Percentiles rank a stretch among this genome's conserved stretches.
phyloP scores from a whole-genome alignment of 2,888 invertebrate genomes.

The Drosophila nr. perissopoda region DNA sequence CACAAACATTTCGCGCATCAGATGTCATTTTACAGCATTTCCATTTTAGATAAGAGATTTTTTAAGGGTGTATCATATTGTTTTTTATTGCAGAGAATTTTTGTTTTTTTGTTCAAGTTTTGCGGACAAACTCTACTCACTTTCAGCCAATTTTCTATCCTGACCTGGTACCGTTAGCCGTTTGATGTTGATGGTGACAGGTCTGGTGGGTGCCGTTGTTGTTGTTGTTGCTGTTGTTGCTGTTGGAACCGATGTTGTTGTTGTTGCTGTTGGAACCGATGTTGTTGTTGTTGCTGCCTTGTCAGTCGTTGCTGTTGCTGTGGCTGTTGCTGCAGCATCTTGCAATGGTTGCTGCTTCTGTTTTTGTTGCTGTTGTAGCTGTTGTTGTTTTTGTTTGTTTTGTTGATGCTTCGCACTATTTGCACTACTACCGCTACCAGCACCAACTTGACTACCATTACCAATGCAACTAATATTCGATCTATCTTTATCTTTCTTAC shows the following conservation, averaged over 20 bases:
- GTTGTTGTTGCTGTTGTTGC: constrained; percentile 32
- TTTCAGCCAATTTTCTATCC: constrained; percentile 85
- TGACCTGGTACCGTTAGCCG: constrained; percentile 83
- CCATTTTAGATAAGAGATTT: constrained; percentile 53
- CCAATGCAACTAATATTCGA: constrained; percentile 77
- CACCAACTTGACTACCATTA: constrained; percentile 66
- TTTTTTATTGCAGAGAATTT: constrained; percentile 53
- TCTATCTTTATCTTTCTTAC: constrained; percentile 84
- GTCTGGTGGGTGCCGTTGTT: constrained; percentile 63
- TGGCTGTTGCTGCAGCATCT: constrained; percentile 40
- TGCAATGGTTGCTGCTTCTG: constrained; percentile 13
- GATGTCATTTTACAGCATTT: constrained; percentile 76
- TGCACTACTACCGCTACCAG: constrained; percentile 67
- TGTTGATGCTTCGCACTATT: constrained; percentile 77
- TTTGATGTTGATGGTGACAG: constrained; percentile 75
- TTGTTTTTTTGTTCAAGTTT: constrained; percentile 55
- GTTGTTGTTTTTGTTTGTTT: constrained; percentile 79
- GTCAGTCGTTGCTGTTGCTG: constrained; percentile 36
- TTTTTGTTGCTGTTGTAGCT: constrained; percentile 59
- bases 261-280: constrained; percentile 37
- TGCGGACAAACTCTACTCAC: constrained; percentile 84
- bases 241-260: constrained; percentile 42
- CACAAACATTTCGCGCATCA: constrained; percentile 77
- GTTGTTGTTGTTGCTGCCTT: constrained; percentile 45
- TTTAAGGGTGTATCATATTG: constrained; percentile 57